Evolutionary conservation across 92 coral and sea anemone species (phyloP), one percentile per base, ranked within the genome.

Genomic region (Phenganax stokvisi): DNA sequence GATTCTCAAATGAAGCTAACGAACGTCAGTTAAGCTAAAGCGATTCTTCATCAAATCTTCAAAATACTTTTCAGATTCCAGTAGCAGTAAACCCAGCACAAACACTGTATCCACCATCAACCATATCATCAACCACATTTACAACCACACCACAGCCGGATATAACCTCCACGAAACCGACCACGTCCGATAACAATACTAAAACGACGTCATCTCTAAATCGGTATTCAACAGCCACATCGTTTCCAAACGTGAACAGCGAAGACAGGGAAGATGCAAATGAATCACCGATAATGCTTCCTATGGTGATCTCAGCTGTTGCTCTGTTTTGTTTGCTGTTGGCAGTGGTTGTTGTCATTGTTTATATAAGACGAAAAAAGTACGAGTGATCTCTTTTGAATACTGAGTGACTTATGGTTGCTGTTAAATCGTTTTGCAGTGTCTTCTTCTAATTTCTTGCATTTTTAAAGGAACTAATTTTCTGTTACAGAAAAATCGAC

Each of bases 271-370:
- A 30, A 8, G 72, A 66, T 30, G 9, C 11, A 0, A 47, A 66
- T 4, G 16, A 30, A 0, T 25, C 72, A 0, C 15, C 72, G 10
- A 25, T 66, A 27, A 9, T 66, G 4, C 10, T 66, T 66, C 72
- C 72, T 66, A 25, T 66, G 13, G 11, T 66, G 2, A 66, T 30
- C 20, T 25, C 72, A 66, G 30, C 47, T 66, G 47, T 20, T 30
- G 51, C 31, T 30, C 20, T 66, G 72, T 30, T 66, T 66, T 66
- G 72, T 66, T 6, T 66, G 31, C 20, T 66, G 72, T 66, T 66
- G 31, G 72, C 30, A 16, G 72, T 12, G 47, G 51, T 8, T 27
- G 72, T 4, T 10, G 51, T 30, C 12, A 66, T 66, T 66, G 51
- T 66, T 66, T 66, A 51, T 51, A 66, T 6, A 66, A 37, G 47